Evolutionary conservation across 2,888 invertebrate genomes (phyloP).

Genomic region (Drosophila buzzatii): DNA sequence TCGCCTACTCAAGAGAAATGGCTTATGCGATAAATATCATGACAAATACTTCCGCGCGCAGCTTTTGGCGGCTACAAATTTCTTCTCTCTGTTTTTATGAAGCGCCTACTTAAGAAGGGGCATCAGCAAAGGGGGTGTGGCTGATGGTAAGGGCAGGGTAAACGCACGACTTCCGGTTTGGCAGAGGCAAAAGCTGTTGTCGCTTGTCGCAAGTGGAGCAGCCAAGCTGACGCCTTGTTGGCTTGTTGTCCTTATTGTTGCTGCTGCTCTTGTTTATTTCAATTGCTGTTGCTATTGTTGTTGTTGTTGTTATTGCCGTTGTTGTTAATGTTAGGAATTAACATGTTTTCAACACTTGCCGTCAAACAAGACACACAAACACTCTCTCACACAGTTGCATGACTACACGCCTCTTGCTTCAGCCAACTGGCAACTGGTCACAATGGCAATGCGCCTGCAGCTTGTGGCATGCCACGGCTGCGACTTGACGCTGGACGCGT

Average conservation of each 20-base stretch:
- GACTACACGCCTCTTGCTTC: constrained; percentile 38
- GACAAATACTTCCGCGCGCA: constrained; percentile 72
- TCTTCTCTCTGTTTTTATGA: constrained; percentile 14
- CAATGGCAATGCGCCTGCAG: constrained; percentile 62
- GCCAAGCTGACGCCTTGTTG: constrained; percentile 48
- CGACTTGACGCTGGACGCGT: constrained; percentile 68
- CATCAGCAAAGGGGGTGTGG: not conserved
- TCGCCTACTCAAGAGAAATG: constrained; percentile 56
- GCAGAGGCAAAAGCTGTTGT: constrained; percentile 58
- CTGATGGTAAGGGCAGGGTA: not conserved
- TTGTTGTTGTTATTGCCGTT: constrained; percentile 22
- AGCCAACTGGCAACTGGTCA: constrained; percentile 39
- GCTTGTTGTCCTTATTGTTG: constrained; percentile 2
- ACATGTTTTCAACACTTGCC: constrained; percentile 79
- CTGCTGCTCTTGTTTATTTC: constrained; percentile 15
- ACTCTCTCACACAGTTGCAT: constrained; percentile 41
- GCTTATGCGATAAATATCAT: constrained; percentile 74
- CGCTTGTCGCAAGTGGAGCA: constrained; percentile 45
- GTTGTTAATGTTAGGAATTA: constrained; percentile 76
- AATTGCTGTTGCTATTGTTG: constrained; percentile 25
- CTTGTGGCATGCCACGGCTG: constrained; percentile 62
- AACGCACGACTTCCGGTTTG: constrained; percentile 61
- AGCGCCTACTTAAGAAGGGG: constrained; percentile 33
- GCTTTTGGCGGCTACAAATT: constrained; percentile 40
- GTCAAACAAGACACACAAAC: constrained; percentile 32